Conservation (phyloP, 2,888 invertebrate genomes). For the Axea sp. region DNA sequence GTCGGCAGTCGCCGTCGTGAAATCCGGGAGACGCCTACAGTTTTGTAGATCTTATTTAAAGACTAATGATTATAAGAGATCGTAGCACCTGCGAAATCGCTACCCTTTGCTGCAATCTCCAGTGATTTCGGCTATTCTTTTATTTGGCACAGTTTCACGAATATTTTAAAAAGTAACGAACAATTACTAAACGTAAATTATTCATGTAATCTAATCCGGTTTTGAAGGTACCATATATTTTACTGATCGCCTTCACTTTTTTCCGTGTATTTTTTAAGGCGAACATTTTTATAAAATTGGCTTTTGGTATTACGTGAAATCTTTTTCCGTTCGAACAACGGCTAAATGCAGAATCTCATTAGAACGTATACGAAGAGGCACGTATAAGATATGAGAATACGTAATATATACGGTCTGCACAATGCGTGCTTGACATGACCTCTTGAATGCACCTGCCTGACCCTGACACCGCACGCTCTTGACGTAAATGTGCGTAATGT, state of each 20-base stretch:
- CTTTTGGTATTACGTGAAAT: constrained; percentile 15
- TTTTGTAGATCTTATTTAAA: constrained; percentile 65
- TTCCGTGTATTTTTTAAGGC: neutral
- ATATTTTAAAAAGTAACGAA: constrained; percentile 47
- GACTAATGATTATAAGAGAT: constrained; percentile 73
- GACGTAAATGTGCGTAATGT: constrained; percentile 63
- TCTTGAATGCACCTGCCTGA: constrained; percentile 76
- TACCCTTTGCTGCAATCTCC: constrained; percentile 25
- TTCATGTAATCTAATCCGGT: constrained; percentile 42
- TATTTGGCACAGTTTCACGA: constrained; percentile 9
- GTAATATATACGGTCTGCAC: constrained; percentile 42
- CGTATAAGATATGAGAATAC: constrained; percentile 41
- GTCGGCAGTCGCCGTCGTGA: constrained; percentile 61
- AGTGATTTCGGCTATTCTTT: constrained; percentile 21
- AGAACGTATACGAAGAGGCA: constrained; percentile 59
- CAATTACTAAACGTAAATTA: constrained; percentile 36
- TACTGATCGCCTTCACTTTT: neutral
- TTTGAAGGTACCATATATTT: constrained; percentile 23
- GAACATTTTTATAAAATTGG: constrained; percentile 15
- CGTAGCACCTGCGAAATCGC: constrained; percentile 55
- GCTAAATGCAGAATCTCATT: constrained; percentile 69
- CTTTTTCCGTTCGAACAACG: constrained; percentile 43
- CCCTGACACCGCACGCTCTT: constrained; percentile 69
- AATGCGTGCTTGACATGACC: constrained; percentile 69
- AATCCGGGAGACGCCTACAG: constrained; percentile 61